These are phyloP conservation scores for Pangasius macronema DNA, from an alignment of 2,797 vertebrate species.

Conservation along the genomic window DNA sequence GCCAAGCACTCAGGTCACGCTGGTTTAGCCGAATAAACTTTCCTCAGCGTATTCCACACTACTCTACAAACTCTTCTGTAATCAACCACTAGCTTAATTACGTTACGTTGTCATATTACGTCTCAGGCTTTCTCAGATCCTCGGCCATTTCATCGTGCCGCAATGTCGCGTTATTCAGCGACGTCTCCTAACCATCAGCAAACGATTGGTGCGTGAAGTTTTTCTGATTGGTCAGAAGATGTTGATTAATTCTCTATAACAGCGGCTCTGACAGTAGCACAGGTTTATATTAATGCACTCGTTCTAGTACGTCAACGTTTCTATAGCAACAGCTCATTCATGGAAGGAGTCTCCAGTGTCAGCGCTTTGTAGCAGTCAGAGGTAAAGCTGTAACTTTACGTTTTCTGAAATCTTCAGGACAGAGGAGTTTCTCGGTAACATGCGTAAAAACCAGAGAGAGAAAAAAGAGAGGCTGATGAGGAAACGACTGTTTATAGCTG, in stretches of 20 bases:
- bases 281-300: neutral
- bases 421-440: too few relatives aligned
- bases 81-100: neutral
- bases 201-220: too few relatives aligned
- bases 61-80: neutral
- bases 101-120: neutral
- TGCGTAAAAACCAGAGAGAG: too few relatives aligned
- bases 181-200: neutral
- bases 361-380: too few relatives aligned
- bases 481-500: too few relatives aligned
- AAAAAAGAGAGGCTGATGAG: too few relatives aligned
- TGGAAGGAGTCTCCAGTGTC: too few relatives aligned
- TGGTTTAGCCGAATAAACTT: neutral
- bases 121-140: neutral
- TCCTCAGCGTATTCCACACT: neutral
- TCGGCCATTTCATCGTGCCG: neutral
- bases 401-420: too few relatives aligned
- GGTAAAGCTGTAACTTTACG: too few relatives aligned
- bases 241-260: neutral
- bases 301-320: neutral
- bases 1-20: conserved; percentile 3
- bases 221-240: neutral
- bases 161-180: neutral
- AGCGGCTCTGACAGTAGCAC: neutral
- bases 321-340: neutral